Evolutionary conservation across 92 coral and sea anemone genomes (phyloP).

Genomic region (Anthopleura xanthogrammica): DNA sequence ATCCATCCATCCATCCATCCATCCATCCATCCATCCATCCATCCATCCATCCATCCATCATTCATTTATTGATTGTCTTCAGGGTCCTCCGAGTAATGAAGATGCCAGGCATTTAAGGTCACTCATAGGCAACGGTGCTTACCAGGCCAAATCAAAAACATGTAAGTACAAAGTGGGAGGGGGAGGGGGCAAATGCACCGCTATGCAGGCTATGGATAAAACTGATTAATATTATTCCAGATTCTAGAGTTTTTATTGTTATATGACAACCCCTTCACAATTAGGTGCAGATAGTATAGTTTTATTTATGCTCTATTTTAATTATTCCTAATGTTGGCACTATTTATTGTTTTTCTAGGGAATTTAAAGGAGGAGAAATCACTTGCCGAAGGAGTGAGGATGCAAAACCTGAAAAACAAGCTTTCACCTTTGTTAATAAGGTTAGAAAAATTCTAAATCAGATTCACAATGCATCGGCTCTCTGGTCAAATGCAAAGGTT

Average conservation of each 20-base stretch:
- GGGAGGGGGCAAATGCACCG: no score
- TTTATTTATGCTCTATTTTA: no score
- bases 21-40: no score
- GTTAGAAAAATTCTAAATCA: constrained; percentile 44
- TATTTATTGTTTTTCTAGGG: constrained; percentile 51
- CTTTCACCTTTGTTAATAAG: constrained; percentile 73
- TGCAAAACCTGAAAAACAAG: constrained; percentile 75
- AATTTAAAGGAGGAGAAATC: constrained; percentile 51
- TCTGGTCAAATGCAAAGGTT: no score
- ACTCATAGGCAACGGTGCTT: constrained; percentile 57
- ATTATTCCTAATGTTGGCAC: neutral
- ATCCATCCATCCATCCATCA: no score
- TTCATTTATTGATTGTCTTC: neutral
- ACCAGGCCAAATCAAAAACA: constrained; percentile 42
- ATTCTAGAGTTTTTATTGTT: no score
- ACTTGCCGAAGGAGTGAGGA: constrained; percentile 78
- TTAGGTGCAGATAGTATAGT: no score
- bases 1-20: no score
- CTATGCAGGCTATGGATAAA: no score
- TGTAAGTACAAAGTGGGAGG: constrained; percentile 52
- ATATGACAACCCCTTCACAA: no score
- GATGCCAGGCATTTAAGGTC: constrained; percentile 60
- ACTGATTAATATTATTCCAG: no score
- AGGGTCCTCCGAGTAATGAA: constrained; percentile 94
- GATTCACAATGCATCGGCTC: neutral